Conservation (phyloP, 2,888 invertebrate genomes). For the Pilophorus perplexus region DNA sequence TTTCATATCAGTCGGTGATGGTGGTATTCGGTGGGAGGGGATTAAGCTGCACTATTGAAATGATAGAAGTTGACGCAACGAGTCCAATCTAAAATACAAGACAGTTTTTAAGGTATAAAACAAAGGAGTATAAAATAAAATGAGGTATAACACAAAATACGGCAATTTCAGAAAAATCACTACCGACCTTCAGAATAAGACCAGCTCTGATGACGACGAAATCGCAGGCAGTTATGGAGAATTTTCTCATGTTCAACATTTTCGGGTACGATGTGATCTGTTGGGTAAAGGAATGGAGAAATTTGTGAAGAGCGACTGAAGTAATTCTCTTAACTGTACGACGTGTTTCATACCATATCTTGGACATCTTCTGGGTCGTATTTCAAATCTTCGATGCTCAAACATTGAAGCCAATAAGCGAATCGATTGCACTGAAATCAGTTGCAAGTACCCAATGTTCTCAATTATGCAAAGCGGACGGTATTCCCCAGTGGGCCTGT, state of each 20-base stretch:
- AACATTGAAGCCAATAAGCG: too few species aligned
- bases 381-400: too few species aligned
- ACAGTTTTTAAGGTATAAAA: too few species aligned
- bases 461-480: too few species aligned
- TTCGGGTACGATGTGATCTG: constrained; percentile 1
- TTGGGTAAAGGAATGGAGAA: background rate
- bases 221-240: constrained; percentile 8
- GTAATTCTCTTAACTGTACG: too few species aligned
- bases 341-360: too few species aligned
- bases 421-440: too few species aligned
- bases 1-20: constrained; percentile 15
- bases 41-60: constrained; percentile 3
- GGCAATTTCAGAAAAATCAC: background rate
- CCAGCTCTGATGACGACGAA: constrained; percentile 15
- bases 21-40: constrained; percentile 6
- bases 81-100: constrained; percentile 1
- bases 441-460: too few species aligned
- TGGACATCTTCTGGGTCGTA: too few species aligned
- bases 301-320: too few species aligned
- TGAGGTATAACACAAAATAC: background rate
- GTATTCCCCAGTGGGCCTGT: too few species aligned
- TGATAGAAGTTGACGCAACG: constrained; percentile 16
- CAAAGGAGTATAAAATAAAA: too few species aligned
- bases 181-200: constrained; percentile 15
- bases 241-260: background rate